Conservation (phyloP, 37 sponge, comb jelly and placozoan genomes). For the Aplysina aerophoba region DNA sequence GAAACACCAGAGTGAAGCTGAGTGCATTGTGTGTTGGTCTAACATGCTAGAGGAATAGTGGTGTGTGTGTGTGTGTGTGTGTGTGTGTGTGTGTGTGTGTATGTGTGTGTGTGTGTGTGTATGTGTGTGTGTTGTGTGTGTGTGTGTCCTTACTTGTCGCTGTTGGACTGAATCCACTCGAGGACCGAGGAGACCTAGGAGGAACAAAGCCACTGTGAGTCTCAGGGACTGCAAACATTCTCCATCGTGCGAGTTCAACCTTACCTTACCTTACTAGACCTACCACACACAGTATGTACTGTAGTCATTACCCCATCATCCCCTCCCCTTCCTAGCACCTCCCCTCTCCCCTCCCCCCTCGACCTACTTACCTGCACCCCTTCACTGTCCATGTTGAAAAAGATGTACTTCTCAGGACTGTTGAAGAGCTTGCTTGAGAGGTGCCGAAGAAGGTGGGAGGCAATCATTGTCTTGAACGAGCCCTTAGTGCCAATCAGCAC, state of each 20-base stretch:
- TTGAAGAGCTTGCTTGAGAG: conserved; percentile 32
- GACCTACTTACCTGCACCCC: neutral
- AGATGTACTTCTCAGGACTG: neutral
- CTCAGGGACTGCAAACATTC: too few relatives aligned
- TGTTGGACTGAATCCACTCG: conserved; percentile 23
- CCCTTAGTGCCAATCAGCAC: conserved; percentile 90
- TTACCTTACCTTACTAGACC: too few relatives aligned
- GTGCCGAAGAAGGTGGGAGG: neutral
- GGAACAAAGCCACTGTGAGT: neutral
- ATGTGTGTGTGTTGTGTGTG: conserved; percentile 15
- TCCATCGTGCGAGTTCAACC: too few relatives aligned
- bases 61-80: conserved; percentile 19
- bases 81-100: conserved; percentile 28
- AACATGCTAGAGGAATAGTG: neutral
- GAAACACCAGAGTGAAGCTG: neutral
- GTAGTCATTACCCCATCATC: too few relatives aligned
- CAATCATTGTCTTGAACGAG: conserved; percentile 78
- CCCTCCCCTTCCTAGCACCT: too few relatives aligned
- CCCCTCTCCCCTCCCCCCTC: too few relatives aligned
- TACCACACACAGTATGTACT: too few relatives aligned
- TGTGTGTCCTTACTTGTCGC: conserved; percentile 30
- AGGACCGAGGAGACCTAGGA: conserved; percentile 4
- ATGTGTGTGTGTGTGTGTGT: neutral
- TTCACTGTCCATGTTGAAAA: conserved; percentile 23
- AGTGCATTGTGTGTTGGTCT: neutral